Evolutionary conservation across 2,888 invertebrate genomes (phyloP), one percentile per base, ranked within the genome.

Genomic region (Aleiodes leptofemur): DNA sequence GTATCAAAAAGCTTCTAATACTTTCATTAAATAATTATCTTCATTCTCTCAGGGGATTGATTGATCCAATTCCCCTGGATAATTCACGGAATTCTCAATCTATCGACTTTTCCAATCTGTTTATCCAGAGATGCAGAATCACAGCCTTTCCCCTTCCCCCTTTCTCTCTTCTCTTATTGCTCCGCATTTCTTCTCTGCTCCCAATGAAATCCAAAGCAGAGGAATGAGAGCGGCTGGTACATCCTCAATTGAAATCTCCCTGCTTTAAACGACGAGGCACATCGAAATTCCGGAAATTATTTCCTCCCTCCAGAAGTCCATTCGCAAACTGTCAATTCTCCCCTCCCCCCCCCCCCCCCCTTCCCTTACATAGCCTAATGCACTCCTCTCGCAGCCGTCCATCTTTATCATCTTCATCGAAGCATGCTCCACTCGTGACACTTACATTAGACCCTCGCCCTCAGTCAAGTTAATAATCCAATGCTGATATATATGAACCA

Each of bases 261-360:
- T 9, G 48, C 56, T 29, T 64, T 16, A 64, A 11, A 64, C 11
- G 69, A 64, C 70, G 9, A 43, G 72, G 75, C 73, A 72, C 77
- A 78, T 76, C 77, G 76, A 79, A 78, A 78, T 80, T 78, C 79
- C 82, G 82, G 80, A 82, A 82, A 82, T 82, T 81, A 81, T 80
- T 81, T 80, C 79, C 81, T 78, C 77, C 80, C 74, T 74, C 68
- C 70, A 64, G 61, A 69, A 72, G 51, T 34, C 13, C n/a, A 13
- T 5, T 43, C 55, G 16, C 50, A 71, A 16, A 48, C 77, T 13
- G 29, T 56, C n/a, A n/a, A 64, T 38, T 53, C 50, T 29, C 69
- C 53, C 66, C 69, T 2, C 23, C 23, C 2, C 23, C 23, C 2
- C 23, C 23, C 23, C 23, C 23, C 23, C 23, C 23, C 23, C 23